These are phyloP conservation scores for Ectemnius continuus DNA, from an alignment of 2,888 invertebrate genomes.

Conservation along the genomic window DNA sequence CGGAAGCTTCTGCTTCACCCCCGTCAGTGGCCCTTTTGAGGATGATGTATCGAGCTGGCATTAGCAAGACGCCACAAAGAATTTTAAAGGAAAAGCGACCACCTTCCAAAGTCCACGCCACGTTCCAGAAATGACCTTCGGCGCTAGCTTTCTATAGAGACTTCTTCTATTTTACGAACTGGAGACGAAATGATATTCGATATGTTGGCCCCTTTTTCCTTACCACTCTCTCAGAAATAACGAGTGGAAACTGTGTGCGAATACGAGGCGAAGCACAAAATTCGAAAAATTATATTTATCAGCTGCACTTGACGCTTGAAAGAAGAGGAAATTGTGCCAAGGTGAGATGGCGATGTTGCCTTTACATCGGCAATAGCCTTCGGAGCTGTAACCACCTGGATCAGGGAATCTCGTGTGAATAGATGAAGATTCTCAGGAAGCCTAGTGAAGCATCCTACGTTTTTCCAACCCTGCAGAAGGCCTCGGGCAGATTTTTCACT, in stretches of 20 bases:
- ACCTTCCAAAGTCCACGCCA: neutral
- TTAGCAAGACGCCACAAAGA: constrained; percentile 19
- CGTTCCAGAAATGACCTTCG: neutral
- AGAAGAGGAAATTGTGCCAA: constrained; percentile 28
- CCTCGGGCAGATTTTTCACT: constrained; percentile 45
- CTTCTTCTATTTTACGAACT: neutral
- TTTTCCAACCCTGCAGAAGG: constrained; percentile 20
- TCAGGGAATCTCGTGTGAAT: constrained; percentile 10
- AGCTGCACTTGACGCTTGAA: too few relatives aligned
- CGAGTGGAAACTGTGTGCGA: neutral
- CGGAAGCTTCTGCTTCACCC: constrained; percentile 14
- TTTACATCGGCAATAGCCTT: constrained; percentile 4
- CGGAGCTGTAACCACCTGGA: constrained; percentile 19
- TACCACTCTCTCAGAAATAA: neutral
- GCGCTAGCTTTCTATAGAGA: neutral
- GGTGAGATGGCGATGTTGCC: neutral
- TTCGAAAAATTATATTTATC: constrained; percentile 5
- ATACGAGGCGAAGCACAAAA: neutral
- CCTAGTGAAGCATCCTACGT: constrained; percentile 10
- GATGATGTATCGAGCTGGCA: constrained; percentile 29
- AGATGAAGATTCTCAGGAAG: constrained; percentile 12
- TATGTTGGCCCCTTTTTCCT: neutral
- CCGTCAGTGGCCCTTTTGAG: constrained; percentile 15
- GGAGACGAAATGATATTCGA: neutral
- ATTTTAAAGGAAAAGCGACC: neutral